These are phyloP conservation scores for Leptinotarsa texana DNA, from an alignment of 1,140 invertebrate species.

Conservation along the genomic window DNA sequence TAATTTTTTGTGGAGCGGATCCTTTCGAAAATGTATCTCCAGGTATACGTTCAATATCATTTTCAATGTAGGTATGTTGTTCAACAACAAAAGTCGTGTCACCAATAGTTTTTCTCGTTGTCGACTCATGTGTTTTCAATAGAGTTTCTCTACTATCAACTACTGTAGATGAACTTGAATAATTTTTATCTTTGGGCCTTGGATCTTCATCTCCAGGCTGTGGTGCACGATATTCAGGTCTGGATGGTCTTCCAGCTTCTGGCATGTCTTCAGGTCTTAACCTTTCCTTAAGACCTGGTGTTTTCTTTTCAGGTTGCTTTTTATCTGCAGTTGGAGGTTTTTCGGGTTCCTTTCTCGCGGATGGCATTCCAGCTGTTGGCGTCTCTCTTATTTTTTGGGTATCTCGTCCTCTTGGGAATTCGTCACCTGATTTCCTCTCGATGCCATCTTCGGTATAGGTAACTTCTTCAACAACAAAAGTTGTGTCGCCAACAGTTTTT, in stretches of 20 bases:
- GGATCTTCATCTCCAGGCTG: neutral
- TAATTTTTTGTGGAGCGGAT: neutral
- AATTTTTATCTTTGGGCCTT: neutral
- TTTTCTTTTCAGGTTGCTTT: neutral
- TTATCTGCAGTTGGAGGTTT: neutral
- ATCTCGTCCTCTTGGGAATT: neutral
- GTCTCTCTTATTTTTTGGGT: neutral
- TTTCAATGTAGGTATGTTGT: neutral
- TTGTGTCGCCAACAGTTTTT: neutral
- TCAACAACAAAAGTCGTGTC: neutral
- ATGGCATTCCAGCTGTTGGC: slow-evolving; percentile 5
- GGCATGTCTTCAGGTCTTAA: slow-evolving; percentile 15
- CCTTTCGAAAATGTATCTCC: neutral
- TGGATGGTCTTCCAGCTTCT: slow-evolving; percentile 14
- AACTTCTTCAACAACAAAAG: neutral
- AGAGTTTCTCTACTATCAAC: neutral
- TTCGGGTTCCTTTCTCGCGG: neutral
- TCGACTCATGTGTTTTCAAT: neutral
- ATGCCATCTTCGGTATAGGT: neutral
- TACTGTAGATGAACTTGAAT: neutral
- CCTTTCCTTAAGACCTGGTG: neutral
- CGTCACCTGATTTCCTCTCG: neutral
- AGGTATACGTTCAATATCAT: neutral
- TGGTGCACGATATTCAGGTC: neutral
- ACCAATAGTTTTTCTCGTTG: neutral